Conservation (phyloP, 2,888 invertebrate genomes). For the Masnerella sp. region DNA sequence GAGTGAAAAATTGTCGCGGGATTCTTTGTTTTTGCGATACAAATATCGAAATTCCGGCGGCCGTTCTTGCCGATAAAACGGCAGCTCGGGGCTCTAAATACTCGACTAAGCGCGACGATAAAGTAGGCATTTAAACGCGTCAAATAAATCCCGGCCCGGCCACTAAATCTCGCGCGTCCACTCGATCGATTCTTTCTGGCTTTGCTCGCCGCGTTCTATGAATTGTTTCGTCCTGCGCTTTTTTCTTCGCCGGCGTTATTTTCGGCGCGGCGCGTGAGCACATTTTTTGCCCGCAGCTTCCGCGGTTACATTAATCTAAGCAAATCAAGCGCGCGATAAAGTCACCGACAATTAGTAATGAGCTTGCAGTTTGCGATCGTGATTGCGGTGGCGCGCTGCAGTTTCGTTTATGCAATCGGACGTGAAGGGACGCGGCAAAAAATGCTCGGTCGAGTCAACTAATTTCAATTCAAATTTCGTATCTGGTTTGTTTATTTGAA, state of each 20-base stretch:
- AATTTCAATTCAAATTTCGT: no score
- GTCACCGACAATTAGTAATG: constrained; percentile 24
- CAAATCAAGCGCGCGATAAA: no score
- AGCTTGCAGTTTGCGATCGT: constrained; percentile 3
- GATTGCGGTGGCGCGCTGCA: no score
- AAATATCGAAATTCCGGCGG: constrained; percentile 52
- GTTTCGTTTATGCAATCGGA: no score
- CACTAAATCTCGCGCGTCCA: constrained; percentile 68
- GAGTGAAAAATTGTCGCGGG: constrained; percentile 47
- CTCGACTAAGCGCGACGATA: constrained; percentile 65
- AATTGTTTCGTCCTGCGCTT: constrained; percentile 45
- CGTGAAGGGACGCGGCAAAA: no score
- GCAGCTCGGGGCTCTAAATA: constrained; percentile 61
- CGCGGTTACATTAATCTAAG: no score
- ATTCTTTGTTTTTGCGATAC: constrained; percentile 52
- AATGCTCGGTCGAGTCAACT: no score
- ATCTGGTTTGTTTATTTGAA: no score
- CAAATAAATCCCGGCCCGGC: constrained; percentile 69
- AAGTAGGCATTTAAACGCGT: constrained; percentile 72
- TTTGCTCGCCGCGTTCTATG: constrained; percentile 52
- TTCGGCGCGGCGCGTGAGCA: background rate
- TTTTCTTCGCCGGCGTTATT: constrained; percentile 4
- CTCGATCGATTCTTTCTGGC: constrained; percentile 63
- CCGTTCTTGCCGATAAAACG: constrained; percentile 52
- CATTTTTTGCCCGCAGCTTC: background rate